Evolutionary conservation across 2,113 vertebrate genomes (phyloP), one percentile per base, ranked within the genome.

Genomic region (Helogale parvula): DNA sequence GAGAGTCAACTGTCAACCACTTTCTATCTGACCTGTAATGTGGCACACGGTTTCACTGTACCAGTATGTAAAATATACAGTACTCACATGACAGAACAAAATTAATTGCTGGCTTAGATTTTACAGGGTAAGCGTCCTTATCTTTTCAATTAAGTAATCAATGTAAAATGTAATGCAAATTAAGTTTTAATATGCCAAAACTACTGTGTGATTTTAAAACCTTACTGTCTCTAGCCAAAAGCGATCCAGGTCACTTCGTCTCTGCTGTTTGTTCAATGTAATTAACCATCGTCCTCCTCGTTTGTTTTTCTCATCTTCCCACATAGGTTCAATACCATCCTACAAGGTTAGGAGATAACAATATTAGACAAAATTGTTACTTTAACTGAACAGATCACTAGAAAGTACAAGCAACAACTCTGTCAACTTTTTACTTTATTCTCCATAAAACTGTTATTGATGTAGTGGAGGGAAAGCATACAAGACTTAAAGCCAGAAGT

Each of bases 261-360:
- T 99, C 98, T 99, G 99, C 98, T 99, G 99, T 97, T 99, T 99
- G 95, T 99, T 99, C 97, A 99, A 98, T 54, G 99, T 99, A 97
- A 99, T 99, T 95, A 99, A 98, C 99, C 99, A 99, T 98, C 99
- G 99, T 85, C 99, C 99, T 50, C 99, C 99, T 94, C 99, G 98
- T 90, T 99, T 99, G 98, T 99, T 99, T 95, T 99, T 99, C 68
- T 99, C 99, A 86, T 99, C 99, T 99, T 99, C 99, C 99, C 99
- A 99, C 99, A 99, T 99, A 68, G 99, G 99, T 80, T 99, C 99
- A 96, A 99, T 99, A 1, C 99, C 99, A 98, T 99, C 99, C 99
- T 99, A 98, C 33, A 97, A 96, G 31, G 29, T 60, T 93, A 96
- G 10, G 97, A 83, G 41, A 94, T 74, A 82, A 82, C 19, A 95